Conservation (phyloP, 2,113 vertebrate genomes). For the Danionella cerebrum region DNA sequence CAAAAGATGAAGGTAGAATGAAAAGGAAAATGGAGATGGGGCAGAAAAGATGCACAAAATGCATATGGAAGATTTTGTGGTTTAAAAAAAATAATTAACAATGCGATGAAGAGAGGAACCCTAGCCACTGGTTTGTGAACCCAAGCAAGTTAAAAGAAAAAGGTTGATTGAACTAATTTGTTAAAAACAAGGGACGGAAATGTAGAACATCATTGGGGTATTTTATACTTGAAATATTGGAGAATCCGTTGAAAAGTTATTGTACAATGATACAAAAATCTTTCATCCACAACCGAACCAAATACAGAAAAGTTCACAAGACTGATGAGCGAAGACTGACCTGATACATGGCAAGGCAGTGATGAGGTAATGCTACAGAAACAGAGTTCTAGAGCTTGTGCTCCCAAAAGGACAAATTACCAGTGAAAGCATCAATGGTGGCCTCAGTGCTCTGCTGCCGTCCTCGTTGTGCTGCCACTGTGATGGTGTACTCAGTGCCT, state of each 20-base stretch:
- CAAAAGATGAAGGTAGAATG: background rate
- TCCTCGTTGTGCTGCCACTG: conserved; percentile 82
- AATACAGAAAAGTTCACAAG: background rate
- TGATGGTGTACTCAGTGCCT: conserved; percentile 88
- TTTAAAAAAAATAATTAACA: no score
- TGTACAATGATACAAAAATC: background rate
- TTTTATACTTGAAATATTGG: no score
- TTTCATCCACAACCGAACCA: background rate
- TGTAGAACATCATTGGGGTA: no score
- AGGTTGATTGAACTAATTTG: no score
- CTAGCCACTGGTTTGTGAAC: no score
- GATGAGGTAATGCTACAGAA: background rate
- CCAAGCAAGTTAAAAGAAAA: no score
- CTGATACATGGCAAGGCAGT: background rate
- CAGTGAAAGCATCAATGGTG: conserved; percentile 92
- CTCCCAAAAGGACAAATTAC: conserved; percentile 53
- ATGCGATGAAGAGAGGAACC: no score
- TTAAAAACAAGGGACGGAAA: no score
- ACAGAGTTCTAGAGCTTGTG: background rate
- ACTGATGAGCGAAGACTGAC: background rate
- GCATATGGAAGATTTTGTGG: background rate
- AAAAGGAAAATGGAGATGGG: background rate
- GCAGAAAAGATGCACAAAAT: conserved; percentile 2
- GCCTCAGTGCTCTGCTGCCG: conserved; percentile 85
- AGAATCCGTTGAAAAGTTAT: no score